Percentiles rank a stretch among this genome's conserved stretches.
phyloP scores from a whole-genome alignment of 2,113 vertebrate genomes.

The Dicaeum eximium region DNA sequence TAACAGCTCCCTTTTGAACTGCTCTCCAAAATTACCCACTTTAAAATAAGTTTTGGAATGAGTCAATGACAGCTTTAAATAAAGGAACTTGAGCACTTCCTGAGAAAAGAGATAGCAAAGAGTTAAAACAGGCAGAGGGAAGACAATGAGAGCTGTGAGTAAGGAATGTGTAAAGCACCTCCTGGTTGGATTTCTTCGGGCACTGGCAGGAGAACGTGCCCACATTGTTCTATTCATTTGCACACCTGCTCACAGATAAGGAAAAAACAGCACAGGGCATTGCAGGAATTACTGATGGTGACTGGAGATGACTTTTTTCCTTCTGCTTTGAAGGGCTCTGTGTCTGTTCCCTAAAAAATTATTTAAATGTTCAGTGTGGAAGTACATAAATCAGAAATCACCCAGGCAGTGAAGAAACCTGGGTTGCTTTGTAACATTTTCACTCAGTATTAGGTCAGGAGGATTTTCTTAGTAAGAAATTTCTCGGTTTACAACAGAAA shows the following conservation, averaged over 20 bases:
- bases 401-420: background rate
- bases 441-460: background rate
- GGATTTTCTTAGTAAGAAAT: background rate
- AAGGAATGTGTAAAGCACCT: conserved; percentile 46
- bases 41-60: background rate
- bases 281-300: background rate
- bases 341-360: background rate
- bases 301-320: background rate
- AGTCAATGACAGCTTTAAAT: background rate
- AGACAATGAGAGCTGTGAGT: conserved; percentile 49
- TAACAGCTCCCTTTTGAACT: background rate
- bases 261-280: background rate
- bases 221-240: conserved; percentile 65
- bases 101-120: conserved; percentile 5
- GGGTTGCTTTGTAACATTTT: background rate
- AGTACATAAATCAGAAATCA: background rate
- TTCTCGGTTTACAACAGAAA: background rate
- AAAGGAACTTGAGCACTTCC: background rate
- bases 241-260: conserved; percentile 67
- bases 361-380: background rate
- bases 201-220: conserved; percentile 3
- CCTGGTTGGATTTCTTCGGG: conserved; percentile 40
- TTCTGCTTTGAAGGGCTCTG: conserved; percentile 6
- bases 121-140: background rate
- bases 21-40: background rate